Evolutionary conservation across 2,797 vertebrate species (phyloP), one percentile per base, ranked within the genome.

Genomic region (Pelochelys cantorii): DNA sequence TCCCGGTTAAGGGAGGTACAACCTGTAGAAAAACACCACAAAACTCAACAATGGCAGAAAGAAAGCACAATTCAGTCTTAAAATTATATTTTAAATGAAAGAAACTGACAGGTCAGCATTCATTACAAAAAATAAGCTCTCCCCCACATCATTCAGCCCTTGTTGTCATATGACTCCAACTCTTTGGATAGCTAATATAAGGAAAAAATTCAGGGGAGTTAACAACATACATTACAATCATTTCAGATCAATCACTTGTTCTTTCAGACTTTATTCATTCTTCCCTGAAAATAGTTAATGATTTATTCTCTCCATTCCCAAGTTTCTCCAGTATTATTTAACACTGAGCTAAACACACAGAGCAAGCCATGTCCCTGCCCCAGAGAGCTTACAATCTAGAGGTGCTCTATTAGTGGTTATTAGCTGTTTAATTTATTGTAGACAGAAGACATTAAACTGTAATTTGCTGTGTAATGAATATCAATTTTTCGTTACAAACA

Each of bases 401-500:
- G 55, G 22, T 52, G 88, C 90, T 62, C 12, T 15, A 4, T 68
- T 59, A 82, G 57, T 89, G 92, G 82, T 82, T 59, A 81, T 59
- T 34, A 88, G 7, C 14, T 15, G 1, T 12, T 84, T 4, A 80
- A 59, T 87, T 85, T 60, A 85, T 23, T 81, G 4, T 5, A 90
- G 87, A 18, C 57, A 84, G 37, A 92, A 71, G 2, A 5, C 5
- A 84, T 87, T 60, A 42, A 91, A 79, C 11, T 75, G 57, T 34
- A 2, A 7, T 93, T 94, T 53, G 4, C 34, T 71, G 5, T 62
- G 88, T 23, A 90, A 5, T 27, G 90, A 81, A 93, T 90, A 71
- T 83, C 13, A 4, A 7, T 17, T 59, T 94, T 75, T 95, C 86
- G 11, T 54, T 91, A 90, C 75, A 87, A 88, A 14, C 78, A 10